These are phyloP conservation scores for Anoura caudifer DNA, from an alignment of 2,113 vertebrate genomes.

Conservation along the genomic window DNA sequence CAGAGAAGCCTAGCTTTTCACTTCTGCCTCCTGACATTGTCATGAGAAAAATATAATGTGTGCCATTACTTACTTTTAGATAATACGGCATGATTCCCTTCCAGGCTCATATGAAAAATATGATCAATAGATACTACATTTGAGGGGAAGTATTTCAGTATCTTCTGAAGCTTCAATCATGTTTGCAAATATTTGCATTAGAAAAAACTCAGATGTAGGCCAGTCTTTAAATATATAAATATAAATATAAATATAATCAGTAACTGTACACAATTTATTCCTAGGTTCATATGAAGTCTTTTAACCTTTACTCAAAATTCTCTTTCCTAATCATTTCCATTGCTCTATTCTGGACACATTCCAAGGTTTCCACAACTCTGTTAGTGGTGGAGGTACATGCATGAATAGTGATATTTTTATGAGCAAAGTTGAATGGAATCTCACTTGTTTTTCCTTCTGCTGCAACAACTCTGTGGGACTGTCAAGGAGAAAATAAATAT, in stretches of 20 bases:
- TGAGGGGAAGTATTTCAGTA: not conserved
- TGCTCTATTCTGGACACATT: not conserved
- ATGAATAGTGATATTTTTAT: conserved; percentile 37
- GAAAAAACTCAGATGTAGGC: not conserved
- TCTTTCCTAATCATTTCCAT: conserved; percentile 26
- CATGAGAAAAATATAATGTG: not conserved
- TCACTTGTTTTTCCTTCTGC: conserved; percentile 58
- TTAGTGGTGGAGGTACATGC: not conserved
- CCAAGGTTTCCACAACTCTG: conserved; percentile 2
- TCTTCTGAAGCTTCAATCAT: not conserved
- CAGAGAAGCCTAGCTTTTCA: not conserved
- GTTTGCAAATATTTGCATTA: conserved; percentile 23
- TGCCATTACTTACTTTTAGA: not conserved
- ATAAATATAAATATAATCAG: not conserved
- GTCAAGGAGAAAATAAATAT: conserved; percentile 78
- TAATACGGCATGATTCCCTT: not conserved
- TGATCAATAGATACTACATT: not conserved
- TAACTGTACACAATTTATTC: not conserved
- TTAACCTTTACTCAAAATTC: not conserved
- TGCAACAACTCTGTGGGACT: conserved; percentile 62
- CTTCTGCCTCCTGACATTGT: not conserved
- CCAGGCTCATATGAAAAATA: not conserved
- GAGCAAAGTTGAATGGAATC: conserved; percentile 71
- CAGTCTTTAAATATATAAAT: not conserved
- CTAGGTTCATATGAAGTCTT: not conserved